These are phyloP conservation scores for Philonicus albiceps DNA, from an alignment of 2,888 invertebrate genomes.

Conservation along the genomic window DNA sequence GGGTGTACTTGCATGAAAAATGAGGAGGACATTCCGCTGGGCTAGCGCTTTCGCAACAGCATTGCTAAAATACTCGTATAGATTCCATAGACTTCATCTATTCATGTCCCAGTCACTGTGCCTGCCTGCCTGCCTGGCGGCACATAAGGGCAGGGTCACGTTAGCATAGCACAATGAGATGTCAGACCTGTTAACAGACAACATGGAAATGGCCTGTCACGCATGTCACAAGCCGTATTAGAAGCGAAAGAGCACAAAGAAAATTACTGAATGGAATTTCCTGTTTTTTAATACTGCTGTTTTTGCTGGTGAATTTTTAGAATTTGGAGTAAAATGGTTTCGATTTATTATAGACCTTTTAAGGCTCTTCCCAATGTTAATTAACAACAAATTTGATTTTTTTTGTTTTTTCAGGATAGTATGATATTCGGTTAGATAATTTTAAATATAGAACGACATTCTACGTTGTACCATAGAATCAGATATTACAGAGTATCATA, in stretches of 20 bases:
- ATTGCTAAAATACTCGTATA: not conserved
- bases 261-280: not conserved
- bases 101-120: slow-evolving; percentile 36
- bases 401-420: not conserved
- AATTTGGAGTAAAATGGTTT: not conserved
- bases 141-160: slow-evolving; percentile 27
- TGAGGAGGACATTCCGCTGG: not conserved
- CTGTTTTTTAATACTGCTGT: not conserved
- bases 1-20: slow-evolving; percentile 22
- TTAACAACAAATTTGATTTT: not conserved
- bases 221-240: slow-evolving; percentile 41
- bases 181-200: slow-evolving; percentile 45
- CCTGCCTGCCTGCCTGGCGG: not conserved
- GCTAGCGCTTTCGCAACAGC: not conserved
- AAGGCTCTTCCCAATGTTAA: not conserved
- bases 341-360: not conserved
- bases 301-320: not conserved
- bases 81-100: not conserved
- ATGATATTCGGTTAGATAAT: not conserved
- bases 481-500: no score
- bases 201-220: slow-evolving; percentile 46
- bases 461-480: no score
- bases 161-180: slow-evolving; percentile 42
- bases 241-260: slow-evolving; percentile 1
- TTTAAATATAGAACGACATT: not conserved